phyloP scores from a whole-genome alignment of 2,113 vertebrate species.

The Hydrolagus affinis region DNA sequence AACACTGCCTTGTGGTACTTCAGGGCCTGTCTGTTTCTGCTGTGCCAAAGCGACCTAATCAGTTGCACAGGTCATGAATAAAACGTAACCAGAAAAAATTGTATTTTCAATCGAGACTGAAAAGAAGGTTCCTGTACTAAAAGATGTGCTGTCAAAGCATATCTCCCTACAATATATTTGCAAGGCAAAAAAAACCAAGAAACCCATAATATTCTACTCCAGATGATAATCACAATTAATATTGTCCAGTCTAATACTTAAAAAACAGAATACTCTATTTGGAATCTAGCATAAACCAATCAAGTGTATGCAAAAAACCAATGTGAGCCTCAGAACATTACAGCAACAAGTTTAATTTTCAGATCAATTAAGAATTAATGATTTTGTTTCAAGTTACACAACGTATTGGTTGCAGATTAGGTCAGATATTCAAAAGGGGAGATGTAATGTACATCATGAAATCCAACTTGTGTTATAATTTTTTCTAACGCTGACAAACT shows the following conservation, averaged over 20 bases:
- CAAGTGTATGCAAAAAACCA: not conserved
- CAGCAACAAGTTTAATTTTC: constrained; percentile 26
- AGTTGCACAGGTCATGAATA: constrained; percentile 48
- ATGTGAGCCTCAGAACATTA: not conserved
- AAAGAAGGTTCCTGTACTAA: constrained; percentile 22
- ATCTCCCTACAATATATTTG: constrained; percentile 13
- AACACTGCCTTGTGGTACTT: constrained; percentile 44
- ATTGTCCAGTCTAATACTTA: not conserved
- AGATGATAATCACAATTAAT: constrained; percentile 21
- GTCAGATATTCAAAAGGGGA: not conserved
- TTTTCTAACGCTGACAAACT: constrained; percentile 16
- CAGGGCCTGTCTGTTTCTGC: constrained; percentile 50
- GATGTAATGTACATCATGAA: constrained; percentile 9
- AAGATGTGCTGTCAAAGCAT: constrained; percentile 16
- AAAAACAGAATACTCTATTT: not conserved
- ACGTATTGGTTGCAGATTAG: constrained; percentile 9
- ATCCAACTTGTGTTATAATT: constrained; percentile 5
- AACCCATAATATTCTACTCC: not conserved
- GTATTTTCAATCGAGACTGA: constrained; percentile 34
- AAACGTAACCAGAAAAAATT: constrained; percentile 18
- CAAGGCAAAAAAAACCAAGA: not conserved
- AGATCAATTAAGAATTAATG: constrained; percentile 26
- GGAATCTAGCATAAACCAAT: constrained; percentile 14
- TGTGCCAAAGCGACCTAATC: constrained; percentile 48
- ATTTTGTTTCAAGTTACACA: constrained; percentile 2